Evolutionary conservation across 2,888 invertebrate species (phyloP), one percentile per base, ranked within the genome.

Genomic region (Caenorhabditis sp.): DNA sequence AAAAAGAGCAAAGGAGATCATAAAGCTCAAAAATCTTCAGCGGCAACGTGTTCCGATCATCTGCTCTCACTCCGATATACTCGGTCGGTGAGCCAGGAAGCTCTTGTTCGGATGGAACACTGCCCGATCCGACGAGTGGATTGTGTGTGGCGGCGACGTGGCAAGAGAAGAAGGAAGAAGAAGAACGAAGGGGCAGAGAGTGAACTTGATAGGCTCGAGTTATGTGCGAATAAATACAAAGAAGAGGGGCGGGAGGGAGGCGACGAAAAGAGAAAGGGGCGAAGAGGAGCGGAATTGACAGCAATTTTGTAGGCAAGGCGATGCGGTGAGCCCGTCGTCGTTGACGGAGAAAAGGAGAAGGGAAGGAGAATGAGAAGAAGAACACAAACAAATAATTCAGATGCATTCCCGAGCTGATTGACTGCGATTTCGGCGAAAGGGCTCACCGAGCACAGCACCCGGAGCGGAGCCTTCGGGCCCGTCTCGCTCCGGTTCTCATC

Each of bases 331-430:
- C 47, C n/a, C 40, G 37, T 20, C 62, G 50, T 62, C 64, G 51
- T 64, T 64, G 72, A 64, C 61, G 60, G 18, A 35, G 11, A 2
- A n/a, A 35, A 35, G 26, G 67, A 22, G 37, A 26, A 58, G 37
- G 51, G 40, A 26, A 15, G 37, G 58, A n/a, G n/a, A n/a, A n/a
- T n/a, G n/a, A n/a, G n/a, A n/a, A 50, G 76, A 61, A 68, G 69
- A 77, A 68, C 55, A 77, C 61, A 77, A 76, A 76, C 76, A 67
- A 76, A 76, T 76, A 76, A 76, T 76, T 76, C 76, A 76, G 76
- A 76, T 67, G 76, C 76, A 76, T 67, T 76, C 76, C 51, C 35
- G 76, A 65, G 50, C 67, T 67, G 76, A 76, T 76, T 76, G 76
- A 67, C 76, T 76, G 67, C 76, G 67, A 76, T 76, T 76, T 76